Evolutionary conservation across 2,113 vertebrate species (phyloP), one percentile per base, ranked within the genome.

Genomic region (Felis chaus): DNA sequence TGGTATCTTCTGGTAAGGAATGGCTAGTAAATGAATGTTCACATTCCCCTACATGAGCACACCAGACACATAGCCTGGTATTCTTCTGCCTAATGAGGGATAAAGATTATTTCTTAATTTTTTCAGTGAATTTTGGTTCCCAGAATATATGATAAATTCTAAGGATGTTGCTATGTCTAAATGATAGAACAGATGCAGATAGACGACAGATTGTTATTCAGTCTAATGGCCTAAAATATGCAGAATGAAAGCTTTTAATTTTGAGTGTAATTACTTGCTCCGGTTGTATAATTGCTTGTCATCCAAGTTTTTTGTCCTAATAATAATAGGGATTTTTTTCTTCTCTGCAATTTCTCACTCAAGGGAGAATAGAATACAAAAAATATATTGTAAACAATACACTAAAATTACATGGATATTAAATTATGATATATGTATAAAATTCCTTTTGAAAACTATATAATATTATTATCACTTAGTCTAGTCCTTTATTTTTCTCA

Each of bases 191-290:
- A 94, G 53, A 96, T 65, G 12, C 48, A 95, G 78, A 74, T n/a
- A 97, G 65, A 89, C 76, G 94, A 93, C 36, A 97, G 93, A 92
- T 84, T 97, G 48, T 39, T 92, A 96, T 71, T 97, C 55, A 95
- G 8, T 81, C 15, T 80, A 92, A 90, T 95, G 74, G 33, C n/a
- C 69, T 89, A 97, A 97, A 96, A 84, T 96, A 96, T 94, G 80
- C 94, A 92, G 27, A 84, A 80, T 65, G 45, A 13, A 84, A 90
- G 63, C 19, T 89, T 92, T 93, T 95, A 91, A 93, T 86, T 97
- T 96, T 92, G 95, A 93, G 61, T 95, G 61, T 90, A 96, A 96
- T 96, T 97, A 97, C 96, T 95, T 96, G 63, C 50, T 83, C 3
- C n/a, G 41, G 68, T 89, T 87, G 21, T 84, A 53, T 97, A 97